Evolutionary conservation across 2,888 invertebrate genomes (phyloP), one percentile per base, ranked within the genome.

Genomic region (Mechanitis messenoides): DNA sequence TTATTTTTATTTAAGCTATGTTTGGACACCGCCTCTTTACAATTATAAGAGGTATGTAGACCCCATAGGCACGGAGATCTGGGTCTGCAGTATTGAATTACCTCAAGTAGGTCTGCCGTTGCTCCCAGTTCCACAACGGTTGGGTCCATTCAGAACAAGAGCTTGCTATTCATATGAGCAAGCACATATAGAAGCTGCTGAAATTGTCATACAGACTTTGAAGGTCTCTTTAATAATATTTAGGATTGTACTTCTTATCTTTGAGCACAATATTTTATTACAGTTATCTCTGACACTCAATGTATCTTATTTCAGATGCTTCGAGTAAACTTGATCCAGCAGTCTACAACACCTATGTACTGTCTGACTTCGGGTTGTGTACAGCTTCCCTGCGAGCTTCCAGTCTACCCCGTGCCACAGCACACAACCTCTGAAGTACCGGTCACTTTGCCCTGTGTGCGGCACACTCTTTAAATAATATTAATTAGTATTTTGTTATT

Each of bases 111-210:
- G 85, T 0, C 45, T 66, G n/a, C 89, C 89, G 0, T 67, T 88
- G 12, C 62, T 85, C 50, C 61, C 61, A 2, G 47, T 68, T 0
- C 81, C 86, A 0, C 72, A 74, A 2, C 68, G 69, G 31, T 67
- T 89, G 45, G 88, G 88, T 0, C 89, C 89, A 0, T 53, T 87
- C 0, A 7, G 69, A 1, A 80, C 86, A 0, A 69, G 77, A 7
- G 68, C 80, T 1, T 85, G 83, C 62, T 68, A 68, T 60, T 76
- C 81, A 1, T 64, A 80, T 62, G 77, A 80, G 33, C 83, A 85
- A 66, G 87, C 88, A 0, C 75, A 81, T 42, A 74, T 80, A 0
- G 84, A 85, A 61, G 87, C 86, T 3, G 88, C 89, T 0, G 81
- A 84, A 57, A 72, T 69, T 58, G 85, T 84, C 0, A 66, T 89